Evolutionary conservation across 1,140 invertebrate species (phyloP).

Genomic region (Tyrophagus putrescentiae): DNA sequence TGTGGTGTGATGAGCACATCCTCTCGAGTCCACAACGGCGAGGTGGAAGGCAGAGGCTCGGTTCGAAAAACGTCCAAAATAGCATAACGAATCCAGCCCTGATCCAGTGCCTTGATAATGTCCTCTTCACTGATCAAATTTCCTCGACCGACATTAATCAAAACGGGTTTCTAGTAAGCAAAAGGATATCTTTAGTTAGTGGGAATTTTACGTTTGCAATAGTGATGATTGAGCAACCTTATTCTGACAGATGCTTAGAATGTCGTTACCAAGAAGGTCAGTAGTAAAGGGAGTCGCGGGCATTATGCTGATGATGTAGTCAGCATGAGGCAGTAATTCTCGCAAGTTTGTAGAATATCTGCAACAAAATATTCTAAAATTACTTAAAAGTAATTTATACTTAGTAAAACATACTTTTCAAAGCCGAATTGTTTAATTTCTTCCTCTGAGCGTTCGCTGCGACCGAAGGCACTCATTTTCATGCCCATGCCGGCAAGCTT

Average conservation of each 20-base stretch:
- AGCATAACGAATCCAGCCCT: slow-evolving; percentile 41
- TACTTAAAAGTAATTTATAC: too few species aligned
- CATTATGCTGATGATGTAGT: slow-evolving; percentile 43
- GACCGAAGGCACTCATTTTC: too few species aligned
- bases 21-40: slow-evolving; percentile 40
- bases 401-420: too few species aligned
- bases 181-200: not conserved
- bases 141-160: slow-evolving; percentile 46
- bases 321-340: slow-evolving; percentile 37
- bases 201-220: not conserved
- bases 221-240: slow-evolving; percentile 28
- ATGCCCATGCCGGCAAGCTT: too few species aligned
- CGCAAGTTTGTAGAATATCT: slow-evolving; percentile 32
- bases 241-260: slow-evolving; percentile 35
- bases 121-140: slow-evolving; percentile 40
- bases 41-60: slow-evolving; percentile 40
- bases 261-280: slow-evolving; percentile 38
- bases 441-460: too few species aligned
- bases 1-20: slow-evolving; percentile 44
- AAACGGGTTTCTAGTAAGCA: slow-evolving; percentile 30
- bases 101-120: slow-evolving; percentile 40
- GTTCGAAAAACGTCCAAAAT: slow-evolving; percentile 44
- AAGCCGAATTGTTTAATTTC: too few species aligned
- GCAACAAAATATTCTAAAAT: too few species aligned
- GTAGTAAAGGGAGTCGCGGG: slow-evolving; percentile 40